Percentiles rank a stretch among this genome's conserved stretches.
These are phyloP conservation scores for Hemiscyllium ocellatum DNA, from an alignment of 2,113 vertebrate genomes.

Conservation along the genomic window DNA sequence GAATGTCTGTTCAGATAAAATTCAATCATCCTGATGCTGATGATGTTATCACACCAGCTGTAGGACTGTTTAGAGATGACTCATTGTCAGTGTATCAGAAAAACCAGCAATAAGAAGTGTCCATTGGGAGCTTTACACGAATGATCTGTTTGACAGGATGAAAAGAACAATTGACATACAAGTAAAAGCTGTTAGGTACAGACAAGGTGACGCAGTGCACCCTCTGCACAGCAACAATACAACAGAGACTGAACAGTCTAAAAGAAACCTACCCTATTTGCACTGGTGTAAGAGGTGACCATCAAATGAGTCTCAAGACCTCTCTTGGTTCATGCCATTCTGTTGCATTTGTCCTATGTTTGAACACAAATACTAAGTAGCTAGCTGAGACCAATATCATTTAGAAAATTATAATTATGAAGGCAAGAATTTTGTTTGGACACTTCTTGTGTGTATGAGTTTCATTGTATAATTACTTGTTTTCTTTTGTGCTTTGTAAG, in stretches of 20 bases:
- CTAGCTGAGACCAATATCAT: background rate
- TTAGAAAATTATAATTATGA: background rate
- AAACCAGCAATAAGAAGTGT: background rate
- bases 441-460: no score
- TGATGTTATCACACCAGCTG: background rate
- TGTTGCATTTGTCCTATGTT: background rate
- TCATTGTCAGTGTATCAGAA: background rate
- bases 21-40: background rate
- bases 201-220: background rate
- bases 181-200: background rate
- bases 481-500: background rate
- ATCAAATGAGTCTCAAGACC: background rate
- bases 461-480: background rate
- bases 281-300: background rate
- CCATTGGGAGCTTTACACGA: background rate
- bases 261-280: background rate
- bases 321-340: background rate
- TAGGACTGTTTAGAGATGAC: background rate
- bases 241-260: background rate
- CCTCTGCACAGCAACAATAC: background rate
- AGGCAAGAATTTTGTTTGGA: no score
- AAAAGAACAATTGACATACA: background rate
- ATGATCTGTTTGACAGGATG: background rate
- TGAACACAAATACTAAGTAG: background rate
- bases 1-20: background rate